These are phyloP conservation scores for Wiebesia pumilae DNA, from an alignment of 1,140 invertebrate species.

Conservation along the genomic window DNA sequence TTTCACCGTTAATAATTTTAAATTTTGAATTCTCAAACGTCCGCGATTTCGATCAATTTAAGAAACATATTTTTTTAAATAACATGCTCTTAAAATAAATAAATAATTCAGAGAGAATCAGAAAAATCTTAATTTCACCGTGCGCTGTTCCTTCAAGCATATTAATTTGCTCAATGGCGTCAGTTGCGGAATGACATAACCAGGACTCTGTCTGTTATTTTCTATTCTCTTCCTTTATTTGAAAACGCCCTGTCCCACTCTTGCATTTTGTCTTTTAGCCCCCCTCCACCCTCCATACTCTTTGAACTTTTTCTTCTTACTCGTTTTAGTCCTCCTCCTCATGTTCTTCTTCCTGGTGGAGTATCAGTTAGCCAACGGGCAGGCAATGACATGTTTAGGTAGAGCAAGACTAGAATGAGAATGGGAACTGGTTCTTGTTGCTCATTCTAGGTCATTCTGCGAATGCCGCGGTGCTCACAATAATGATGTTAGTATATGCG, in stretches of 20 bases:
- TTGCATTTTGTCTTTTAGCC: constrained; percentile 8
- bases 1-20: too few species aligned
- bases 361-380: constrained; percentile 33
- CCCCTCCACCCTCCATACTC: neutral
- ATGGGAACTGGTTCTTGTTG: constrained; percentile 68
- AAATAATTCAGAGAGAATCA: neutral
- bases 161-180: constrained; percentile 8
- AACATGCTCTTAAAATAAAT: neutral
- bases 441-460: constrained; percentile 66
- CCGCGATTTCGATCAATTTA: too few species aligned
- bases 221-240: constrained; percentile 40
- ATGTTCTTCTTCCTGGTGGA: constrained; percentile 32
- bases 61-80: too few species aligned
- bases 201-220: constrained; percentile 8
- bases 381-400: constrained; percentile 66
- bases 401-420: constrained; percentile 60
- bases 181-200: constrained; percentile 19
- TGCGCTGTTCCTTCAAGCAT: neutral
- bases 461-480: constrained; percentile 62
- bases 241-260: neutral
- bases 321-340: constrained; percentile 37
- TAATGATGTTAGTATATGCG: neutral
- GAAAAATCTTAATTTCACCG: neutral
- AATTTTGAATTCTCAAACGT: too few species aligned
- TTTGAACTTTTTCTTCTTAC: neutral